A percentile compares a stretch with the other conserved stretches of the same genome.
Conservation (phyloP, 2,797 vertebrate genomes). For the Microcaecilia unicolor region DNA sequence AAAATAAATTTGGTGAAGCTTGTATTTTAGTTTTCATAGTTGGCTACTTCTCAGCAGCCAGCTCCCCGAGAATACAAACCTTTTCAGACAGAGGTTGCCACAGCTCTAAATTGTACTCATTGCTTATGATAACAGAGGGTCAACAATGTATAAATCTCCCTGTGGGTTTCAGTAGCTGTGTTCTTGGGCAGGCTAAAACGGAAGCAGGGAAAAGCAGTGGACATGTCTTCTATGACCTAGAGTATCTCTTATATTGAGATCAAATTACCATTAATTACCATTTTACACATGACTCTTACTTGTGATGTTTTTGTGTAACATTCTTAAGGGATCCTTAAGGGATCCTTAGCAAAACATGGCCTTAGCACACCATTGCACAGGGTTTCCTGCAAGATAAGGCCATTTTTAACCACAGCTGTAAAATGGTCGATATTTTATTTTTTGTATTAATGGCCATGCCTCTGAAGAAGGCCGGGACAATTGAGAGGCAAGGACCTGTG, state of each 20-base stretch:
- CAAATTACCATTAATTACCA: too few relatives aligned
- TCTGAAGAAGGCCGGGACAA: too few relatives aligned
- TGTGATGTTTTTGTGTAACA: too few relatives aligned
- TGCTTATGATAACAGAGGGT: slow-evolving; percentile 26
- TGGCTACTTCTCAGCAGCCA: slow-evolving; percentile 25
- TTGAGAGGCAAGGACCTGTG: too few relatives aligned
- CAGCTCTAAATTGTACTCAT: slow-evolving; percentile 32
- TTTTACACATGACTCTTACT: too few relatives aligned
- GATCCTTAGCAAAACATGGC: too few relatives aligned
- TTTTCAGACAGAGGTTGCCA: slow-evolving; percentile 19
- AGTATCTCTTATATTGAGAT: background rate
- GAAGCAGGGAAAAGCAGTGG: background rate
- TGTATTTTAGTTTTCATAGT: slow-evolving; percentile 26
- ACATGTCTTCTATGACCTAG: background rate
- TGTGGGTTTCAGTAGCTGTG: slow-evolving; percentile 4
- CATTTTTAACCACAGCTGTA: too few relatives aligned
- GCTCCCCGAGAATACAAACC: slow-evolving; percentile 22
- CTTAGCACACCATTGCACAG: too few relatives aligned
- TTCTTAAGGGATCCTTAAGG: too few relatives aligned
- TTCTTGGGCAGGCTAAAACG: slow-evolving; percentile 1
- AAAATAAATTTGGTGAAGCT: slow-evolving; percentile 19
- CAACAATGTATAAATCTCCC: slow-evolving; percentile 7
- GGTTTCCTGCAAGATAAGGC: too few relatives aligned
- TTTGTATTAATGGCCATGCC: too few relatives aligned
- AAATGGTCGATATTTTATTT: too few relatives aligned